phyloP scores from a whole-genome alignment of 2,888 invertebrate species.

The Imbricaverruca yamaguchii region DNA sequence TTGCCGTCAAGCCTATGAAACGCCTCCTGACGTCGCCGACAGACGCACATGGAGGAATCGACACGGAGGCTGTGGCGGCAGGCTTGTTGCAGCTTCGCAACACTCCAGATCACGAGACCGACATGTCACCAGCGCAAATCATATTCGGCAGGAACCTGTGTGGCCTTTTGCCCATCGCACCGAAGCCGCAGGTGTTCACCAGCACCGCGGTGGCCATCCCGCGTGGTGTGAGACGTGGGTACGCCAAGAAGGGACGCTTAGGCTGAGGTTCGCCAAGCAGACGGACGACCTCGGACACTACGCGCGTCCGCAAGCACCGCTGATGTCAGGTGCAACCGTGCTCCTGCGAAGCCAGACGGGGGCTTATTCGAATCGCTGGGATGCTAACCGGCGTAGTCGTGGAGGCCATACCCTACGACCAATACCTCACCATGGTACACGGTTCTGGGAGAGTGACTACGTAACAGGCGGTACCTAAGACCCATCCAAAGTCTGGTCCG shows the following conservation, averaged over 20 bases:
- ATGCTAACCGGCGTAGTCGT: neutral
- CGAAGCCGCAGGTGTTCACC: conserved; percentile 20
- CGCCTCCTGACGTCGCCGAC: conserved; percentile 23
- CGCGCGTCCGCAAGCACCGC: neutral
- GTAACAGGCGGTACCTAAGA: no score
- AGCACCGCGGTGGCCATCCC: conserved; percentile 10
- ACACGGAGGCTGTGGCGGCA: neutral
- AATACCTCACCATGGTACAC: no score
- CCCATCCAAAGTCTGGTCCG: no score
- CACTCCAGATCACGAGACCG: neutral
- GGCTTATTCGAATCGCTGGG: neutral
- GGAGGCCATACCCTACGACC: no score
- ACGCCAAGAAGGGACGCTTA: conserved; percentile 14
- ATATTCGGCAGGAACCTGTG: neutral
- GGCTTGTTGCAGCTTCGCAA: conserved; percentile 23
- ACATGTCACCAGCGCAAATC: no score
- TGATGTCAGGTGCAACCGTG: neutral
- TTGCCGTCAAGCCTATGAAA: conserved; percentile 25
- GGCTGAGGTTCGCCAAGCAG: conserved; percentile 23
- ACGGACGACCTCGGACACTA: neutral
- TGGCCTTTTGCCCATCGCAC: conserved; percentile 23
- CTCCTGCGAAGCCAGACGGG: neutral
- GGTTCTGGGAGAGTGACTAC: no score
- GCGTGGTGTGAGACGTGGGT: conserved; percentile 17
- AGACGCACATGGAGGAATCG: neutral